A percentile compares a stretch with the other conserved stretches of the same genome.
phyloP scores from a whole-genome alignment of 1,140 invertebrate genomes.

The Apolygus lucorum region DNA sequence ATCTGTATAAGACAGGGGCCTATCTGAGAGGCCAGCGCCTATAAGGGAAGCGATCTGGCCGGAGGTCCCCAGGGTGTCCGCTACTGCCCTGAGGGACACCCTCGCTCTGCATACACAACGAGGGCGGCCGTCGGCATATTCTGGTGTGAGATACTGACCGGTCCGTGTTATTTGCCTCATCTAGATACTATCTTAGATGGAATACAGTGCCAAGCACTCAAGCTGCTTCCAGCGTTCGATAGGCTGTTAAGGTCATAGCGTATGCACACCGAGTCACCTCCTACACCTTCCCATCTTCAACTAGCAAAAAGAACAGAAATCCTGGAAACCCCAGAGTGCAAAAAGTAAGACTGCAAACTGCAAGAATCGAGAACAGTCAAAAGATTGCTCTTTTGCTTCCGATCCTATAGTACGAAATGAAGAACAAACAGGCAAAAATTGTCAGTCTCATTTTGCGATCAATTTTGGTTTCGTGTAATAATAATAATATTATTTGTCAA shows the following conservation, averaged over 20 bases:
- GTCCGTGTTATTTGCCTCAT: conserved; percentile 7
- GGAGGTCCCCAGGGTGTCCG: not conserved
- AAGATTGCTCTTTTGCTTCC: no score
- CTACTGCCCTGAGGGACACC: conserved; percentile 9
- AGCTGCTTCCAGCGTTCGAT: not conserved
- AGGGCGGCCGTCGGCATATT: not conserved
- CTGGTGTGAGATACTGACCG: conserved; percentile 11
- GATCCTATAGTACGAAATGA: no score
- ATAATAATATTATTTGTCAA: no score
- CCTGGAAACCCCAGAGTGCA: no score
- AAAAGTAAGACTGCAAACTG: no score
- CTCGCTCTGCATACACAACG: conserved; percentile 10
- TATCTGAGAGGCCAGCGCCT: not conserved
- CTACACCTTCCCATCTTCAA: not conserved
- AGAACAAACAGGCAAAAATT: no score
- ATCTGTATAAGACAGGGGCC: conserved; percentile 3
- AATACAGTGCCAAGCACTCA: conserved; percentile 14
- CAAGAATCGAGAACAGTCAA: no score
- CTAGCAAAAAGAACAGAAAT: not conserved
- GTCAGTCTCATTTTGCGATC: no score
- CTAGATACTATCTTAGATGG: conserved; percentile 9
- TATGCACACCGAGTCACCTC: not conserved
- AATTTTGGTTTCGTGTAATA: no score
- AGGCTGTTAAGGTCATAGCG: conserved; percentile 10
- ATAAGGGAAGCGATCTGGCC: conserved; percentile 1